These are phyloP conservation scores for Scomber colias DNA, from an alignment of 2,113 vertebrate species.

Conservation along the genomic window DNA sequence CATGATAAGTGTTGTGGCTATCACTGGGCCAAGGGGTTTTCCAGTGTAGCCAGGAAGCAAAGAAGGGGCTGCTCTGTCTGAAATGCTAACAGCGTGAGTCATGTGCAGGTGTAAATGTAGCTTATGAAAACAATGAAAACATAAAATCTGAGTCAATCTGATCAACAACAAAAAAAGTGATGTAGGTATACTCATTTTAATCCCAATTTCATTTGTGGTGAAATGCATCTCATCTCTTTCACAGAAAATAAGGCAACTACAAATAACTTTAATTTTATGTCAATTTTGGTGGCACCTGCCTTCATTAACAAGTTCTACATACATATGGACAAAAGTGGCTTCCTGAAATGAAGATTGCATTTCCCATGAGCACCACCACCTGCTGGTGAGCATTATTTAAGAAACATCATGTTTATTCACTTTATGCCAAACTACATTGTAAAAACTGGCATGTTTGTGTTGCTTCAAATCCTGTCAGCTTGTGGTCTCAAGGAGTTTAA, in stretches of 20 bases:
- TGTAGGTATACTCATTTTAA: background rate
- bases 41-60: constrained; percentile 27
- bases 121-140: constrained; percentile 34
- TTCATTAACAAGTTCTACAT: no score
- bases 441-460: no score
- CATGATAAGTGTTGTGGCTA: background rate
- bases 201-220: background rate
- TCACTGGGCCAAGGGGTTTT: constrained; percentile 30
- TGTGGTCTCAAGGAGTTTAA: background rate
- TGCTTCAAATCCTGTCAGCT: no score
- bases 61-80: constrained; percentile 1
- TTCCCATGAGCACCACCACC: no score
- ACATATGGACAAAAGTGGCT: no score
- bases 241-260: background rate
- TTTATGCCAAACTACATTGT: no score
- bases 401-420: no score
- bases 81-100: constrained; percentile 22
- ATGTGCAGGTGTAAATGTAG: constrained; percentile 32
- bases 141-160: constrained; percentile 22
- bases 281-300: no score
- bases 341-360: no score
- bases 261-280: no score
- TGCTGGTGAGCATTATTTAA: no score
- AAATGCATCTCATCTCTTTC: background rate
- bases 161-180: background rate